Evolutionary conservation across 2,797 vertebrate genomes (phyloP).

Genomic region (Sebastiscus albofasciatus): DNA sequence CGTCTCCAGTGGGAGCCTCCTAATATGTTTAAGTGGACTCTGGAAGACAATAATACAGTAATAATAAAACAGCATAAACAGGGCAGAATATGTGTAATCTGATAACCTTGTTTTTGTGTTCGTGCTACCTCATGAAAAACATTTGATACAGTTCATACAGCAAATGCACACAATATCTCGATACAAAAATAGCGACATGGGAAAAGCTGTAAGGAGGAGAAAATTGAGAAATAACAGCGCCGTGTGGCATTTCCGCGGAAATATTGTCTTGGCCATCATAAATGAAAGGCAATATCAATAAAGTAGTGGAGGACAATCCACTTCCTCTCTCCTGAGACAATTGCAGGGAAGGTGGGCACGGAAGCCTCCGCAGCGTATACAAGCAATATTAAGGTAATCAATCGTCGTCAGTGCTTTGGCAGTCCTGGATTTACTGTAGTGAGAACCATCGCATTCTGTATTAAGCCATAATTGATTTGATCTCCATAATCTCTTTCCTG

Average conservation of each 20-base stretch:
- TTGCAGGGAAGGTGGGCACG: slow-evolving; percentile 46
- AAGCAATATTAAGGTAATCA: slow-evolving; percentile 83
- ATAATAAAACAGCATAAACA: not conserved
- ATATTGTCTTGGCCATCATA: slow-evolving; percentile 66
- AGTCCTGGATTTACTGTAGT: slow-evolving; percentile 80
- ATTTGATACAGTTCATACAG: slow-evolving; percentile 25
- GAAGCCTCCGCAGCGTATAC: slow-evolving; percentile 65
- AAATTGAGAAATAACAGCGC: slow-evolving; percentile 48
- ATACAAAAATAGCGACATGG: slow-evolving; percentile 24
- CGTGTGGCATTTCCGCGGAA: slow-evolving; percentile 41
- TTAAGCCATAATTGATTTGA: slow-evolving; percentile 88
- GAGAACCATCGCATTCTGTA: slow-evolving; percentile 80
- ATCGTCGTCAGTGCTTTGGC: slow-evolving; percentile 82
- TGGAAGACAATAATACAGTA: slow-evolving; percentile 20
- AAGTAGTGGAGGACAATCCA: slow-evolving; percentile 68
- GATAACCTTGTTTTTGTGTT: slow-evolving; percentile 22
- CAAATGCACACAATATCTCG: not conserved
- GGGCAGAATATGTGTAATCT: slow-evolving; percentile 36
- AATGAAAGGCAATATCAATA: slow-evolving; percentile 77
- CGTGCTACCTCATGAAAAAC: slow-evolving; percentile 31
- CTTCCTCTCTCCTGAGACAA: slow-evolving; percentile 70
- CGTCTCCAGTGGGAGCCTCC: not conserved
- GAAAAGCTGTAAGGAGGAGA: slow-evolving; percentile 17
- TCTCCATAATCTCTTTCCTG: slow-evolving; percentile 85
- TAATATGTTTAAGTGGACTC: slow-evolving; percentile 31